A percentile compares a stretch with the other conserved stretches of the same genome.
phyloP scores from a whole-genome alignment of 92 coral and sea anemone genomes.

The Phenganax subtilis region DNA sequence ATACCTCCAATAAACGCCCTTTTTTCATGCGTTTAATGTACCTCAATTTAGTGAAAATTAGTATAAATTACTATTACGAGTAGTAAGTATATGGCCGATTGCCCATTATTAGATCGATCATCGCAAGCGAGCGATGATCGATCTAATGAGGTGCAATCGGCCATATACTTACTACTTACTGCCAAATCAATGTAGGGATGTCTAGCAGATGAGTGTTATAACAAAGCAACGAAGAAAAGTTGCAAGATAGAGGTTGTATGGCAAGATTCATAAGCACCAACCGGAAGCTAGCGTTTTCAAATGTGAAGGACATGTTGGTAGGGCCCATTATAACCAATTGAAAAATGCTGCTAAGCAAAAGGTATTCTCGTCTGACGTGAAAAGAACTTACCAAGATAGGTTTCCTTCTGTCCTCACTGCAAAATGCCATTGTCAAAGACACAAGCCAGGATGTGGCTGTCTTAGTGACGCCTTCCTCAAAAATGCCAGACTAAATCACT shows the following conservation, averaged over 20 bases:
- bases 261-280: constrained; percentile 39
- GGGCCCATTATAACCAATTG: constrained; percentile 46
- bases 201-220: constrained; percentile 45
- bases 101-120: no score
- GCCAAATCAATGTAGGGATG: constrained; percentile 59
- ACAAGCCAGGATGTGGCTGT: constrained; percentile 56
- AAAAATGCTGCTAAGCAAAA: constrained; percentile 42
- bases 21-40: no score
- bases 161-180: constrained; percentile 3
- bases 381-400: constrained; percentile 25
- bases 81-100: no score
- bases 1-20: no score
- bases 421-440: constrained; percentile 47
- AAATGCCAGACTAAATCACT: constrained; percentile 52
- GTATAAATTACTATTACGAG: no score
- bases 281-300: constrained; percentile 20
- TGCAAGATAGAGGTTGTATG: constrained; percentile 47
- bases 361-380: constrained; percentile 30
- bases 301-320: constrained; percentile 55
- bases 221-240: constrained; percentile 43
- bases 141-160: no score
- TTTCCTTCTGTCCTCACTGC: constrained; percentile 42
- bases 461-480: constrained; percentile 45
- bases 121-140: no score
- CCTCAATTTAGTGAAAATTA: no score